Conservation (phyloP, 2,888 invertebrate species). For the Heliothis peltigera region DNA sequence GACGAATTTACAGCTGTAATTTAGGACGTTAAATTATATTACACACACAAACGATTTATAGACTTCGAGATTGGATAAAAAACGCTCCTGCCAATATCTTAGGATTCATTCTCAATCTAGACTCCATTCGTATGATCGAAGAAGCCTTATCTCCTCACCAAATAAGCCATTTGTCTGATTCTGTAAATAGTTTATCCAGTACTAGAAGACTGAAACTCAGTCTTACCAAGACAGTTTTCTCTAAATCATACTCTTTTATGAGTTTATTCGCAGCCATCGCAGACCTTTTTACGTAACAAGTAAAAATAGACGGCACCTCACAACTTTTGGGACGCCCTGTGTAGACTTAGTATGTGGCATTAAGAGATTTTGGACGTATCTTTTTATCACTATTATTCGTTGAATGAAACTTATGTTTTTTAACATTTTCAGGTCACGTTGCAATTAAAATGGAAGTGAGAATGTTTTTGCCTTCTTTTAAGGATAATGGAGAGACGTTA, state of each 20-base stretch:
- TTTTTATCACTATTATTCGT: slow-evolving; percentile 1
- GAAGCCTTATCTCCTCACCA: slow-evolving; percentile 1
- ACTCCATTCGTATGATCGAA: slow-evolving; percentile 2
- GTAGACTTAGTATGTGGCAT: not conserved
- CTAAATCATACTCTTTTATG: slow-evolving; percentile 26
- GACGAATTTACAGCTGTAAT: too few relatives aligned
- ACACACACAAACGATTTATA: too few relatives aligned
- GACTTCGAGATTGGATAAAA: too few relatives aligned
- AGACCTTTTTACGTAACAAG: slow-evolving; percentile 16
- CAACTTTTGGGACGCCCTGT: slow-evolving; percentile 3
- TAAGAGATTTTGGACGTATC: not conserved
- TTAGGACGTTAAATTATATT: too few relatives aligned
- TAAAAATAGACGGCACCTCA: slow-evolving; percentile 11
- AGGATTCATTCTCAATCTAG: slow-evolving; percentile 1
- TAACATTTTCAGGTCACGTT: not conserved
- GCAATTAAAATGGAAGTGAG: too few relatives aligned
- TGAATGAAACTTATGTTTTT: not conserved
- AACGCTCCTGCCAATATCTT: too few relatives aligned
- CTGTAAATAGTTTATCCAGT: slow-evolving; percentile 12
- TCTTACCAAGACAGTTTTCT: slow-evolving; percentile 4
- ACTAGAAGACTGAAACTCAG: slow-evolving; percentile 8
- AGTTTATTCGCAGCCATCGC: slow-evolving; percentile 3
- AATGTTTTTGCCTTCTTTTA: too few relatives aligned
- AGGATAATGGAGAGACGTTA: too few relatives aligned
- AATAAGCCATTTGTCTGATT: slow-evolving; percentile 9